Evolutionary conservation across 2,113 vertebrate species (phyloP).

Genomic region (Hippocampus barbouri): DNA sequence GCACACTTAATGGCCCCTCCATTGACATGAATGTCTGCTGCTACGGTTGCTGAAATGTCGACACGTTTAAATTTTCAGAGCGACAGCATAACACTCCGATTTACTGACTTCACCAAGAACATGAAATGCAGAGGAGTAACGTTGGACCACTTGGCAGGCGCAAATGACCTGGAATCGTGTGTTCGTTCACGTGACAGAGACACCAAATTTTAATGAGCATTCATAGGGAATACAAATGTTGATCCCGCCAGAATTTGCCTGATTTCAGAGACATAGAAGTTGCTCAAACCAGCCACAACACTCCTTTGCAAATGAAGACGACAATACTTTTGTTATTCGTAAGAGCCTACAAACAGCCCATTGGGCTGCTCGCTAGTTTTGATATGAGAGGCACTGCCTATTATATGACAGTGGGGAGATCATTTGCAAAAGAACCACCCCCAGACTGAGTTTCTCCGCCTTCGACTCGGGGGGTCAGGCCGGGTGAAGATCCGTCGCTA

Average conservation of each 20-base stretch:
- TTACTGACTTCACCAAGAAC: not conserved
- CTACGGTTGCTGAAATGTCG: not conserved
- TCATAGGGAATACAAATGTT: not conserved
- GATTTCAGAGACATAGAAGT: too few relatives aligned
- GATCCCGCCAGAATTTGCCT: not conserved
- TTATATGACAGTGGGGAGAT: too few relatives aligned
- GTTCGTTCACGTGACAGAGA: not conserved
- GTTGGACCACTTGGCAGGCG: not conserved
- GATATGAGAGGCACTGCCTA: not conserved
- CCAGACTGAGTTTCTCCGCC: too few relatives aligned
- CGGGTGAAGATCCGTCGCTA: not conserved
- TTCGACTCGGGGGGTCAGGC: not conserved
- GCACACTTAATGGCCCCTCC: conserved; percentile 1
- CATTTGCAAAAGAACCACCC: too few relatives aligned
- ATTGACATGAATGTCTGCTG: not conserved
- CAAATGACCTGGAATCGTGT: not conserved
- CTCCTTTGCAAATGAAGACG: too few relatives aligned
- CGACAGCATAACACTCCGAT: not conserved
- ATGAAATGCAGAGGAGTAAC: not conserved
- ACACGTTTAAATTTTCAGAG: not conserved
- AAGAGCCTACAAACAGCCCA: too few relatives aligned
- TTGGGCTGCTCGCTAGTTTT: not conserved
- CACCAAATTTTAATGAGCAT: not conserved
- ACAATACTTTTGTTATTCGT: too few relatives aligned
- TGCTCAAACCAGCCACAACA: too few relatives aligned